Evolutionary conservation across 2,888 invertebrate genomes (phyloP).

Genomic region (Chirona hameri): DNA sequence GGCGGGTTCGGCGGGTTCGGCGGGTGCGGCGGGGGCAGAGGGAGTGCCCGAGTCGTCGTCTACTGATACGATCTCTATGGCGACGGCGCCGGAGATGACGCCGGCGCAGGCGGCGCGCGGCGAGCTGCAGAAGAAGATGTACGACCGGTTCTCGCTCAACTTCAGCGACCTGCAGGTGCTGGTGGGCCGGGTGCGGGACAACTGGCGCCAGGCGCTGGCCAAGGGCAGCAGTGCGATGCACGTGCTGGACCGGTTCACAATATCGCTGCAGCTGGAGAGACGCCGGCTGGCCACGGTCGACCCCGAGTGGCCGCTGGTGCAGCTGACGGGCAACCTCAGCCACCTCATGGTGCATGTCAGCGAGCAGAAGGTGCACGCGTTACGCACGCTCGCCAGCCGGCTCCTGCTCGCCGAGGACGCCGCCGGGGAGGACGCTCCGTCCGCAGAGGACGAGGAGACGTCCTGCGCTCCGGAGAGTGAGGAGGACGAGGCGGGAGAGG

Average conservation of each 20-base stretch:
- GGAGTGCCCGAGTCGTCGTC: slow-evolving; percentile 27
- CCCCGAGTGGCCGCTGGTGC: slow-evolving; percentile 80
- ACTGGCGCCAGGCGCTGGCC: slow-evolving; percentile 74
- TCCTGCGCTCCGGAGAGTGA: neutral
- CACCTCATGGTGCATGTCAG: slow-evolving; percentile 83
- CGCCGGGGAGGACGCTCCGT: neutral
- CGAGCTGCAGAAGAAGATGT: slow-evolving; percentile 59
- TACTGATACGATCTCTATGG: slow-evolving; percentile 35
- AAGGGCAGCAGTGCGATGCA: slow-evolving; percentile 52
- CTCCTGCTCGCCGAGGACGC: slow-evolving; percentile 7
- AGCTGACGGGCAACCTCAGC: slow-evolving; percentile 79
- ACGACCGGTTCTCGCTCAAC: slow-evolving; percentile 66
- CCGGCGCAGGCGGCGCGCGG: slow-evolving; percentile 43
- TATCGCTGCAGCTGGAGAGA: slow-evolving; percentile 62
- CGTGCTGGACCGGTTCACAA: slow-evolving; percentile 70
- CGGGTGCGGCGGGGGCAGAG: too few species aligned
- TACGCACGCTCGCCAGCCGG: slow-evolving; percentile 56
- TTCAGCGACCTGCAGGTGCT: slow-evolving; percentile 78
- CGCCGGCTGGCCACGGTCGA: slow-evolving; percentile 74
- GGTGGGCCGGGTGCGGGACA: slow-evolving; percentile 81
- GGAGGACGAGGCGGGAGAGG: neutral
- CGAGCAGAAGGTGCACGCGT: slow-evolving; percentile 76
- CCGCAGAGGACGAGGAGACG: too few species aligned
- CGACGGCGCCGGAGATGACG: slow-evolving; percentile 41
- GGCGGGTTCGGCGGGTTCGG: too few species aligned